These are phyloP conservation scores for Apocheima hispidaria DNA, from an alignment of 2,888 invertebrate species.

Conservation along the genomic window DNA sequence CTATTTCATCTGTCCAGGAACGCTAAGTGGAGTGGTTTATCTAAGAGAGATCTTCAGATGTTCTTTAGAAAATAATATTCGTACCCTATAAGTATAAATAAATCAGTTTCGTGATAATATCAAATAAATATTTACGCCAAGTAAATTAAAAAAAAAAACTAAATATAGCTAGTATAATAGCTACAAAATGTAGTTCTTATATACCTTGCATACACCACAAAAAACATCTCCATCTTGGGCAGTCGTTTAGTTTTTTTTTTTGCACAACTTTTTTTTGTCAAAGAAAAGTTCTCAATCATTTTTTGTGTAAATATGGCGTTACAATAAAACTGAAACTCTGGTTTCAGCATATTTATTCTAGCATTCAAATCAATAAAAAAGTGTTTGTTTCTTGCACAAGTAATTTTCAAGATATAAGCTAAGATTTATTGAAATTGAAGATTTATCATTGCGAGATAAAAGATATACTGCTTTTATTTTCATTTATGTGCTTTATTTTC, in stretches of 20 bases:
- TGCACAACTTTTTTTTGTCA: constrained; percentile 20
- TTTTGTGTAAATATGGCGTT: constrained; percentile 27
- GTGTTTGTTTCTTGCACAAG: constrained; percentile 27
- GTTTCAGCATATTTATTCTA: too few species aligned
- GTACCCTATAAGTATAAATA: constrained; percentile 1
- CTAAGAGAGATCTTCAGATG: constrained; percentile 8
- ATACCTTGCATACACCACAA: too few species aligned
- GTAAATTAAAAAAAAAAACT: constrained; percentile 11
- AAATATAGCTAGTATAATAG: too few species aligned
- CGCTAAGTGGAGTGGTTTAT: constrained; percentile 13
- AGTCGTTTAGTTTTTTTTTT: too few species aligned
- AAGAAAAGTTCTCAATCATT: constrained; percentile 34
- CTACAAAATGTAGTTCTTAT: too few species aligned
- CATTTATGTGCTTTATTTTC: not conserved
- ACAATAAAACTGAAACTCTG: constrained; percentile 33
- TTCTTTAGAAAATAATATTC: constrained; percentile 15
- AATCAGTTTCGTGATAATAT: not conserved
- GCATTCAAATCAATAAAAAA: constrained; percentile 27
- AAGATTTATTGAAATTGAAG: constrained; percentile 18
- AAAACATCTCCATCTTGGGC: too few species aligned
- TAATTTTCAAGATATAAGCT: constrained; percentile 4
- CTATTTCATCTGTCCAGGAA: constrained; percentile 8
- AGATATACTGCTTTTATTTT: constrained; percentile 7
- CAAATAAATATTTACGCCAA: constrained; percentile 22
- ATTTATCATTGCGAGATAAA: constrained; percentile 8